These are phyloP conservation scores for Zygogramma bicolorata DNA, from an alignment of 2,888 invertebrate genomes.

Conservation along the genomic window DNA sequence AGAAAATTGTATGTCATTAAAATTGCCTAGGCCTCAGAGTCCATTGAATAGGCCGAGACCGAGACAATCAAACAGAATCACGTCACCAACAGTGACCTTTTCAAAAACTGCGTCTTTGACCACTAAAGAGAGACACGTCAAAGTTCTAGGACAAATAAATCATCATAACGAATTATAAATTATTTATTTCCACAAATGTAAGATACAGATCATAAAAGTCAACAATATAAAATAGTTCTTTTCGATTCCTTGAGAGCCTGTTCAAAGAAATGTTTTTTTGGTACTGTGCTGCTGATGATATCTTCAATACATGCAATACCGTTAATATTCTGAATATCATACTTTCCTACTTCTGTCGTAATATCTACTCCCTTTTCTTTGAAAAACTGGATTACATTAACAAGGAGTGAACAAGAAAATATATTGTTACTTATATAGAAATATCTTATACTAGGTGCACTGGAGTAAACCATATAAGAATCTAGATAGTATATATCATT, in stretches of 20 bases:
- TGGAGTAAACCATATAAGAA: conserved; percentile 51
- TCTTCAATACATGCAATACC: conserved; percentile 61
- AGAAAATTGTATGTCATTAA: no score
- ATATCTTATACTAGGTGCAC: conserved; percentile 55
- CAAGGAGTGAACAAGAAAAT: conserved; percentile 57
- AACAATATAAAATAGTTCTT: conserved; percentile 12
- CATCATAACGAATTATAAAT: no score
- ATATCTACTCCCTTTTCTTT: conserved; percentile 53
- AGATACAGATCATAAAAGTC: neutral
- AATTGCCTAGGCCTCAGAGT: no score
- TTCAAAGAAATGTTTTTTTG: conserved; percentile 53
- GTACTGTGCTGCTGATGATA: conserved; percentile 43
- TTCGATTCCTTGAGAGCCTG: conserved; percentile 49
- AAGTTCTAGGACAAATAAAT: no score
- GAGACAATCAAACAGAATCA: no score
- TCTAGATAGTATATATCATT: conserved; percentile 60
- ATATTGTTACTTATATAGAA: conserved; percentile 60
- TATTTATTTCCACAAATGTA: no score
- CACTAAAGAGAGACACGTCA: no score
- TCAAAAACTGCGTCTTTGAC: no score
- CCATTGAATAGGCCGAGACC: no score
- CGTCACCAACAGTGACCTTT: no score
- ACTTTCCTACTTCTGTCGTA: conserved; percentile 51
- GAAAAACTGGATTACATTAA: conserved; percentile 56
- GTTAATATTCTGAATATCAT: conserved; percentile 60